Percentiles rank a stretch among this genome's conserved stretches.
Conservation (phyloP, 2,797 vertebrate genomes). For the Neopelma chrysocephalum region DNA sequence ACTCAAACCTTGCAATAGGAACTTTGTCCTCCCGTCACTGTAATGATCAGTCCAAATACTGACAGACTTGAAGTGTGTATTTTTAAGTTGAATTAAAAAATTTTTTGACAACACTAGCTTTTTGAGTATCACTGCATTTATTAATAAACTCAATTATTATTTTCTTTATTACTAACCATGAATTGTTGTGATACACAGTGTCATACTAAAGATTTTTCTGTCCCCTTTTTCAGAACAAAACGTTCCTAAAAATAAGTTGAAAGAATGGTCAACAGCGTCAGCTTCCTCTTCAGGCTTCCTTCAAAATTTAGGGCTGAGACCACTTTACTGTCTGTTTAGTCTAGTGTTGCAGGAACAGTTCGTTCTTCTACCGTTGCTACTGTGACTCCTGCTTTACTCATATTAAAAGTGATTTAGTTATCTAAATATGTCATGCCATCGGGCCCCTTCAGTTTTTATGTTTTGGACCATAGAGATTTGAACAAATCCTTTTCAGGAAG, state of each 20-base stretch:
- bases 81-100: background rate
- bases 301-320: background rate
- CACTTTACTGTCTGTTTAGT: background rate
- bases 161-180: background rate
- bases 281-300: slow-evolving; percentile 22
- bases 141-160: background rate
- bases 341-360: background rate
- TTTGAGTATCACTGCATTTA: background rate
- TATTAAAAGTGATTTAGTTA: background rate
- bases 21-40: background rate
- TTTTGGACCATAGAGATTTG: background rate
- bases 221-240: background rate
- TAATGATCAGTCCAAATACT: background rate
- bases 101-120: background rate
- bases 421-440: background rate
- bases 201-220: background rate
- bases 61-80: background rate
- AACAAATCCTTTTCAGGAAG: background rate
- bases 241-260: slow-evolving; percentile 26
- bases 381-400: background rate
- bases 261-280: background rate
- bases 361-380: background rate
- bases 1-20: background rate
- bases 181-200: background rate
- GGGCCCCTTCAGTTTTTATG: background rate